These are phyloP conservation scores for Chelon labrosus DNA, from an alignment of 2,797 vertebrate genomes.

Conservation along the genomic window DNA sequence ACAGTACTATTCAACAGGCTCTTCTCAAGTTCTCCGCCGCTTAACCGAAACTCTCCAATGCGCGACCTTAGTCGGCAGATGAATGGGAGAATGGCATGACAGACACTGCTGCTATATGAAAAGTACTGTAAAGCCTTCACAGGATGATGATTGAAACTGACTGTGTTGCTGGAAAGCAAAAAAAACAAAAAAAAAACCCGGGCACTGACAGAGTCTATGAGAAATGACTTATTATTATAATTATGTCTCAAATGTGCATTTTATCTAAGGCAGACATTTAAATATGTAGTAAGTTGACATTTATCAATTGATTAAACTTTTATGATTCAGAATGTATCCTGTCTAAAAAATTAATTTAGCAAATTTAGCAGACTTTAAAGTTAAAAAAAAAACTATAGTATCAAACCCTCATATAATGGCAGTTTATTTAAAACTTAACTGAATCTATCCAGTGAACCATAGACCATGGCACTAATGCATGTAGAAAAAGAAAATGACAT, in stretches of 20 bases:
- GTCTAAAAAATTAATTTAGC: too few relatives aligned
- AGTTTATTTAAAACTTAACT: not conserved
- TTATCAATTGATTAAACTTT: not conserved
- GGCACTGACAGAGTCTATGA: slow-evolving; percentile 15
- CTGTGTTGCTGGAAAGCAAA: slow-evolving; percentile 9
- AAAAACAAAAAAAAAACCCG: slow-evolving; percentile 10
- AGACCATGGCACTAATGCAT: not conserved
- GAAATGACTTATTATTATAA: slow-evolving; percentile 4
- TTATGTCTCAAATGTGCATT: slow-evolving; percentile 1
- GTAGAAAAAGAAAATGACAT: not conserved
- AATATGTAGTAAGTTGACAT: not conserved
- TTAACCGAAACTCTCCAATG: slow-evolving; percentile 45
- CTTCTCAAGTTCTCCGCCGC: slow-evolving; percentile 42
- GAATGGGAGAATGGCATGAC: slow-evolving; percentile 57
- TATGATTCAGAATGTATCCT: not conserved
- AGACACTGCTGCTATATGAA: slow-evolving; percentile 26
- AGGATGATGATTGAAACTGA: slow-evolving; percentile 16
- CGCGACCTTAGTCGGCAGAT: slow-evolving; percentile 50
- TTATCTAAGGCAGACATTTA: slow-evolving; percentile 1
- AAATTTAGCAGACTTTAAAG: too few relatives aligned
- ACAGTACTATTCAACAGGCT: slow-evolving; percentile 49
- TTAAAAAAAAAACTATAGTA: not conserved
- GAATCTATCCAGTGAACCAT: not conserved
- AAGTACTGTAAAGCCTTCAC: slow-evolving; percentile 24
- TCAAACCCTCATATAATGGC: not conserved